Base-by-base conservation (phyloP, 1,140 invertebrate genomes). In the Drosophila sucinea region DNA sequence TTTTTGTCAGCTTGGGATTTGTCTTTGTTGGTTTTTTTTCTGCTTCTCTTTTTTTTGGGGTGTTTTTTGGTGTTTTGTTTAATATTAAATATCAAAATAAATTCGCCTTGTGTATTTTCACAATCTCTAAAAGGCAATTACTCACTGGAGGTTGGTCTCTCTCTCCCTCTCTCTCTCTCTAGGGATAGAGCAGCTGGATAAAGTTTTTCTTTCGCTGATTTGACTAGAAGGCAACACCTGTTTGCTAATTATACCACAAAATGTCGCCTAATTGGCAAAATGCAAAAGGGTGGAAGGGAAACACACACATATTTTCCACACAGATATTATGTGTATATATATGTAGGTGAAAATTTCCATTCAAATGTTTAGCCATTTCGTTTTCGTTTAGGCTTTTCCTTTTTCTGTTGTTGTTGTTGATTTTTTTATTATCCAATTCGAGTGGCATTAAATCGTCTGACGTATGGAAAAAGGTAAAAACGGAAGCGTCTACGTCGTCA, bases 11-110 rank as follows among this genome's bases (percentile, higher is more conserved):
- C 61, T 41, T 29, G 41, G 56, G 56, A 58, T 35, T 58, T 58
- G 44, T 71, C 17, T 60, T 25, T 41, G 40, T 17, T n/a, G 4
- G n/a, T 41, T 17, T 41, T 10, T 40, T 40, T 40, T 40, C 1
- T 11, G 1, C 2, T 30, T 30, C 4, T 30, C 2, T 30, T 38
- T 10, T 38, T 8, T 38, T 8, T 38, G 1, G 2, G 8, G 23
- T 47, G 23, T 47, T 47, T 44, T 25, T 51, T 51, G 7, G 44
- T 47, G 11, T 47, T 47, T 25, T 70, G 72, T 78, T 75, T 68
- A 72, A 72, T 72, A 75, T 75, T 71, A 71, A 75, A 78, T 71
- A 62, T 64, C 64, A 75, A 78, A 78, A 41, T 41, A 61, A 44
- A 58, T 58, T 35, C 32, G 56, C 56, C 32, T 38, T 33, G 29